Percentiles rank a stretch among this genome's conserved stretches.
Conservation (phyloP, 2,113 vertebrate species). For the Rallus limicola region DNA sequence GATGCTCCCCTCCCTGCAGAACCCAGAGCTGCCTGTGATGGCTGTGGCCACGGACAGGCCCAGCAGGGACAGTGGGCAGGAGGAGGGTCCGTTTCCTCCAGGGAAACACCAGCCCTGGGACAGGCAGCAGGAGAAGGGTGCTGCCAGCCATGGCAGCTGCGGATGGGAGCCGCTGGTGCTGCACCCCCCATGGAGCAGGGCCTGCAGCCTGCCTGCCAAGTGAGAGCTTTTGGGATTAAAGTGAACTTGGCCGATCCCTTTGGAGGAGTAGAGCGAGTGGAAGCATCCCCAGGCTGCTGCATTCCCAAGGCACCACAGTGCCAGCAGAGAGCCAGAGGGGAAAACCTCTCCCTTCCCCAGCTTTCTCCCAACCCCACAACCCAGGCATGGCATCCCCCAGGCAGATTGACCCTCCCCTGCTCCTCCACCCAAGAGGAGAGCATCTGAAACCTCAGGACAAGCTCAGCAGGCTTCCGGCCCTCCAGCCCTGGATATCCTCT, state of each 20-base stretch:
- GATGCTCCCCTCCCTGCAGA: neutral
- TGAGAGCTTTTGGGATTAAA: neutral
- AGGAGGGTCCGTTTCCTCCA: neutral
- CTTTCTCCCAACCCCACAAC: neutral
- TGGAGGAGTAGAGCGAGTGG: neutral
- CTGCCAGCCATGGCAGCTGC: neutral
- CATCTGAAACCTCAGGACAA: neutral
- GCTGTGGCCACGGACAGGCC: neutral
- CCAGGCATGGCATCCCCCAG: accelerated
- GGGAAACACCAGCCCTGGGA: neutral
- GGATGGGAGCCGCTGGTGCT: neutral
- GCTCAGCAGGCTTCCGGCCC: neutral
- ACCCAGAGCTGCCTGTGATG: neutral
- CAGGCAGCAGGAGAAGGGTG: neutral
- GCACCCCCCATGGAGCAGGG: neutral
- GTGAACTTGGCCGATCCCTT: neutral
- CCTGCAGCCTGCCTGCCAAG: neutral
- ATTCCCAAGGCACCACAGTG: accelerated
- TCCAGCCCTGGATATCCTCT: neutral
- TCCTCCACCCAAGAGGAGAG: neutral
- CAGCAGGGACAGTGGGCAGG: neutral
- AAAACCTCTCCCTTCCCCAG: neutral
- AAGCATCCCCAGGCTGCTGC: neutral
- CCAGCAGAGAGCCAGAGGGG: neutral
- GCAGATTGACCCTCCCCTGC: neutral